These are phyloP conservation scores for Garrulus glandarius DNA, from an alignment of 2,797 vertebrate genomes.

Conservation along the genomic window DNA sequence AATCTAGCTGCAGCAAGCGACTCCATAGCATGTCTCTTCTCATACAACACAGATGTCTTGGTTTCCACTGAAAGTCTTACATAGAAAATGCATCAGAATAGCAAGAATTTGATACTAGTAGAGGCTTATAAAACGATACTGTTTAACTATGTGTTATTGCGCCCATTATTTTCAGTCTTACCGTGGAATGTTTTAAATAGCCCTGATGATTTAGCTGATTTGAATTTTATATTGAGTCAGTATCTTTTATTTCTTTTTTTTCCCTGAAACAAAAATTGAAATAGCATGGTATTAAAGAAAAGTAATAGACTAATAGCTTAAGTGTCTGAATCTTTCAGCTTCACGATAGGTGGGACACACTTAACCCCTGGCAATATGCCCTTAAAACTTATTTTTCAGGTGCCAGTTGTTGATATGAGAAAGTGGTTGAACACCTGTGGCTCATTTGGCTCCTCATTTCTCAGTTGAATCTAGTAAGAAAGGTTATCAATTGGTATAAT, in stretches of 20 bases:
- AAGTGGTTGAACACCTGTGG: not conserved
- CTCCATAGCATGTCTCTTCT: not conserved
- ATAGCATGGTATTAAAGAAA: not conserved
- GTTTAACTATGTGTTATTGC: not conserved
- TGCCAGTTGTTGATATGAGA: not conserved
- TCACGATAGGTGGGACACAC: not conserved
- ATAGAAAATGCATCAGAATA: not conserved
- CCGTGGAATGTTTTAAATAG: not conserved
- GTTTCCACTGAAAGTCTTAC: not conserved
- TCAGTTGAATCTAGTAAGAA: not conserved
- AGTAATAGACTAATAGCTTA: not conserved
- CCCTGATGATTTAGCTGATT: not conserved
- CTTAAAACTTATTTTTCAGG: conserved; percentile 11
- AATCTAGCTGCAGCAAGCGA: not conserved
- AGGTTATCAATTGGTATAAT: not conserved
- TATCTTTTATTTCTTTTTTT: not conserved
- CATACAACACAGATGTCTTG: not conserved
- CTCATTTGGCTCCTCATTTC: not conserved
- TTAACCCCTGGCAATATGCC: not conserved
- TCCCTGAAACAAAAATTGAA: not conserved
- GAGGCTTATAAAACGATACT: not conserved
- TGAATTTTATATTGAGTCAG: not conserved
- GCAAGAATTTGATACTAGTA: not conserved
- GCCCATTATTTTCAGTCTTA: not conserved
- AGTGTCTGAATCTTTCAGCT: not conserved